Conservation (phyloP, 2,888 invertebrate genomes). For the Strigamia maritima region DNA sequence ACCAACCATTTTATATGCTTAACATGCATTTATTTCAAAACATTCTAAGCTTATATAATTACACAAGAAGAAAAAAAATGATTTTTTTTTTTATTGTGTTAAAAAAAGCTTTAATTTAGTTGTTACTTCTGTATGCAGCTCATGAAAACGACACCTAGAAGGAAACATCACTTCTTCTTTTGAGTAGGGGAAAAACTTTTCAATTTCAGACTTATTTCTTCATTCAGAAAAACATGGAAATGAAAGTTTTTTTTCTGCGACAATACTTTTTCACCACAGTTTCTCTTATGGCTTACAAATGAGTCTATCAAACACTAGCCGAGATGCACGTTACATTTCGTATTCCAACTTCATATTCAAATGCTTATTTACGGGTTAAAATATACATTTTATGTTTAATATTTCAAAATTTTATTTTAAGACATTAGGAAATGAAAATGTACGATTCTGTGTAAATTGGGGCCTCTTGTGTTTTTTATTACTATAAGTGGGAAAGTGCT, state of each 20-base stretch:
- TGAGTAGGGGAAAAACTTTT: background rate
- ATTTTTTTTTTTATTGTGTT: background rate
- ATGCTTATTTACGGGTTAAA: background rate
- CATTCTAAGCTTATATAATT: background rate
- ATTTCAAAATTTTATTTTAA: background rate
- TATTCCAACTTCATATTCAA: background rate
- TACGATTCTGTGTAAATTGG: no score
- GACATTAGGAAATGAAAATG: no score
- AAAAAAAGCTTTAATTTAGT: background rate
- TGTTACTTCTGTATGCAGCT: background rate
- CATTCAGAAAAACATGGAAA: background rate
- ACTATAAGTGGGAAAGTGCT: background rate
- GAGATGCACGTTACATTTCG: background rate
- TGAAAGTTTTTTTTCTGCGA: background rate
- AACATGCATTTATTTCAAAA: no score
- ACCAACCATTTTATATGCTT: no score
- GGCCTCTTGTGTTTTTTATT: no score
- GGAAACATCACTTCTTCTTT: slow-evolving; percentile 1
- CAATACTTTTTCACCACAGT: slow-evolving; percentile 3
- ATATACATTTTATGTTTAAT: background rate
- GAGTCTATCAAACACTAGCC: background rate
- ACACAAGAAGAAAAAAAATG: background rate
- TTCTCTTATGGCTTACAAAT: background rate
- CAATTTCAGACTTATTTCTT: slow-evolving; percentile 6
- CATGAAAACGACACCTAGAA: background rate